A percentile compares a stretch with the other conserved stretches of the same genome.
phyloP scores from a whole-genome alignment of 1,140 invertebrate species.

The Phymorhynchus buccinoides region DNA sequence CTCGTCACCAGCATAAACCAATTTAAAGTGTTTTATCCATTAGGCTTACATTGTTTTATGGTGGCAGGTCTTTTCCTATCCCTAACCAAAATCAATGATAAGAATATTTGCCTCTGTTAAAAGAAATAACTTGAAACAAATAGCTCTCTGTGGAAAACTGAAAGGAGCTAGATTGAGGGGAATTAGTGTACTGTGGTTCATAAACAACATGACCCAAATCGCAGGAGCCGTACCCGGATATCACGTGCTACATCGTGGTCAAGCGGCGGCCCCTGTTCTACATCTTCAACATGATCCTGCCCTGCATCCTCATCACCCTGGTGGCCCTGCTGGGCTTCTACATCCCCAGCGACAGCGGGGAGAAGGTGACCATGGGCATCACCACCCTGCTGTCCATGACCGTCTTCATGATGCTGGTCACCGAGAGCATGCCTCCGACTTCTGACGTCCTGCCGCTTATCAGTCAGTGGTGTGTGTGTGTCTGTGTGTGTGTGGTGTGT shows the following conservation, averaged over 20 bases:
- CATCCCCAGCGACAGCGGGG: conserved; percentile 86
- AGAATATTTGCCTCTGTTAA: too few species aligned
- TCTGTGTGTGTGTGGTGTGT: neutral
- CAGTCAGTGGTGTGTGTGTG: conserved; percentile 47
- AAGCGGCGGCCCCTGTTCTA: conserved; percentile 89
- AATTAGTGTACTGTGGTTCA: too few species aligned
- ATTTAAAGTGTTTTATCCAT: too few species aligned
- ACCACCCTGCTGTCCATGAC: conserved; percentile 71
- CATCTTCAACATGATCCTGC: conserved; percentile 86
- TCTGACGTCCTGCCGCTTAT: conserved; percentile 70
- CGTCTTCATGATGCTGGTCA: conserved; percentile 72
- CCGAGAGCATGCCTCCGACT: conserved; percentile 72
- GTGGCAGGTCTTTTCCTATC: too few species aligned
- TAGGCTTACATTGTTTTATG: too few species aligned
- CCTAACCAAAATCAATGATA: too few species aligned
- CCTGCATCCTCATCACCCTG: conserved; percentile 90
- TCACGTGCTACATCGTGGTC: conserved; percentile 74
- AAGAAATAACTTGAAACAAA: too few species aligned
- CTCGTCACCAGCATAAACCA: too few species aligned
- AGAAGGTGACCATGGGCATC: conserved; percentile 72
- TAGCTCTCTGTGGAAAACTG: too few species aligned
- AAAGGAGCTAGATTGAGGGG: too few species aligned
- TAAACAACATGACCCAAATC: too few species aligned
- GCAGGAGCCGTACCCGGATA: conserved; percentile 67
- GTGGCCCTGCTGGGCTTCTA: conserved; percentile 87